phyloP scores from a whole-genome alignment of 2,888 invertebrate genomes.

The Caenorhabditis macrosperma region DNA sequence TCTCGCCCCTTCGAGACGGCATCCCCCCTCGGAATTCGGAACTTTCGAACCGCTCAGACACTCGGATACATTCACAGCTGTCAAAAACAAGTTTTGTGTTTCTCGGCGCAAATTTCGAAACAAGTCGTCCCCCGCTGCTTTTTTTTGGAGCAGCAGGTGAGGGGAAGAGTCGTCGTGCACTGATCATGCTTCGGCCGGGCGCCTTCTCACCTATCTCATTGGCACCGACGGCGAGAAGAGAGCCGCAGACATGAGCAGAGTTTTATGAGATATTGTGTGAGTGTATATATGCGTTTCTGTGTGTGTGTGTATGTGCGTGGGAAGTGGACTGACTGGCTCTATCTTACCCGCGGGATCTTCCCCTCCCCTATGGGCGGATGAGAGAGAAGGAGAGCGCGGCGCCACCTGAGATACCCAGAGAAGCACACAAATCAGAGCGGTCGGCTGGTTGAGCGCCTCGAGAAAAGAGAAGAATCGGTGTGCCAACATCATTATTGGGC shows the following conservation, averaged over 20 bases:
- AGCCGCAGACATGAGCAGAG: constrained; percentile 44
- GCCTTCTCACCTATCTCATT: constrained; percentile 51
- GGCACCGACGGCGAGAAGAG: constrained; percentile 26
- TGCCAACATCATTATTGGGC: constrained; percentile 57
- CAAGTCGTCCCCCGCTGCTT: constrained; percentile 43
- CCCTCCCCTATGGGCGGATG: constrained; percentile 42
- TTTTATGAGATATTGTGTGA: constrained; percentile 56
- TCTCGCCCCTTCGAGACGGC: too few relatives aligned
- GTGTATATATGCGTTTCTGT: constrained; percentile 43
- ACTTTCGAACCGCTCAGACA: neutral
- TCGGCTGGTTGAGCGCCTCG: constrained; percentile 31
- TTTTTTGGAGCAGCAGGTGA: constrained; percentile 50
- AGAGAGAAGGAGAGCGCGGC: constrained; percentile 26
- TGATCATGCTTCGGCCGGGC: constrained; percentile 39
- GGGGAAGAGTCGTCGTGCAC: constrained; percentile 9
- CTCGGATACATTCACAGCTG: constrained; percentile 16
- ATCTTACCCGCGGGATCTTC: constrained; percentile 54
- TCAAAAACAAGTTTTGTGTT: constrained; percentile 42
- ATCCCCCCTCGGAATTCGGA: neutral
- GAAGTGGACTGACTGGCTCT: constrained; percentile 50
- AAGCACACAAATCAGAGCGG: constrained; percentile 46
- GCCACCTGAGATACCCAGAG: constrained; percentile 33
- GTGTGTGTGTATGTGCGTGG: constrained; percentile 52
- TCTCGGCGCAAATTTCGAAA: constrained; percentile 22
- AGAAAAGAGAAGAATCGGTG: constrained; percentile 48